Base-by-base conservation (phyloP, 2,113 vertebrate genomes). In the Tringa solitaria region DNA sequence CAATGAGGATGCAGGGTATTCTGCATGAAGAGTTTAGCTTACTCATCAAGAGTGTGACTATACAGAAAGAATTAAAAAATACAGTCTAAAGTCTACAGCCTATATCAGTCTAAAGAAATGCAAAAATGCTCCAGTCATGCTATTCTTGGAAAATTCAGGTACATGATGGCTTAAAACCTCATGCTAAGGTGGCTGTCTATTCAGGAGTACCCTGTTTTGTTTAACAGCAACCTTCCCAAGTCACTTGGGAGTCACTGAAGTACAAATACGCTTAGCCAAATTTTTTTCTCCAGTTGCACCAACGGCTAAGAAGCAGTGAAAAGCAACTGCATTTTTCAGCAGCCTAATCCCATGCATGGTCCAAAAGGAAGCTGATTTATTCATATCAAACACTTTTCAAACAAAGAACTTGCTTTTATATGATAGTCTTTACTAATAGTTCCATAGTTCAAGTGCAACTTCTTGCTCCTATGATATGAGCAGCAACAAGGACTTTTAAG, bases 231-330 rank as follows among this genome's bases (percentile, higher is more conserved):
- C 28, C 4, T 95, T 67, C 28, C 33, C 32, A 17, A 57, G 39
- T 28, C 87, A 79, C n/a, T 22, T 28, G n/a, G 39, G 17, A 89
- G 17, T 53, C 57, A 76, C 35, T 50, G 39, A 68, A 79, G 68
- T 23, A 72, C 26, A 69, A 78, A 75, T 4, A 32, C 0, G 2
- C 35, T 81, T 14, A 41, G 32, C 14, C 16, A 78, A 1, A 0
- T 51, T 46, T 14, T 59, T 77, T 50, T 14, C 9, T 69, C 8
- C n/a, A 77, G 17, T 13, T 60, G 32, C 7, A 82, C 4, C 30
- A 84, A 37, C 5, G 4, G 14, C 48, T 82, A 48, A 75, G 41
- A 30, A 81, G 35, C 53, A 60, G 8, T 21, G 30, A 45, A 84
- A 64, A 79, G 12, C 24, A 82, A 46, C 14, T 59, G 35, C 6